Base-by-base conservation (phyloP, 2,113 vertebrate genomes). In the Oreochromis aureus region DNA sequence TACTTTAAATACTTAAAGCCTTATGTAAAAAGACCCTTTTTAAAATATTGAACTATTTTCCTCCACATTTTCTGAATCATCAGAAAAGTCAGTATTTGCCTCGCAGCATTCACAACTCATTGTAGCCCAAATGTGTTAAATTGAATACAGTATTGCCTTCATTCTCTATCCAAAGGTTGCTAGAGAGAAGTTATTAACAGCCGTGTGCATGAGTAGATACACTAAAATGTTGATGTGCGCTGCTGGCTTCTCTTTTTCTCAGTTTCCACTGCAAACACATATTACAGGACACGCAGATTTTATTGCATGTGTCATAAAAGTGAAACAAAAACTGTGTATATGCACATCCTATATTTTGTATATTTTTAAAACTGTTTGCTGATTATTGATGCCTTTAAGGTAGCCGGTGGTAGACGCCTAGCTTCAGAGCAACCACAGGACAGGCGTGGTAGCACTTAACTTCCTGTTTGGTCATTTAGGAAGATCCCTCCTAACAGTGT, bases 401-500 rank as follows among this genome's bases (percentile, higher is more conserved):
- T 93, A 93, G 89, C 89, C 82, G 73, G 39, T 85, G 80, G 87
- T 27, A 71, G 63, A 83, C 55, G 16, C 55, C 83, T 41, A 46
- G 87, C 69, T 91, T 56, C 86, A 81, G 36, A 18, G 24, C 51
- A 83, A 82, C 89, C 83, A 86, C 89, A 89, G 84, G 41, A 91
- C 80, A 94, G 94, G 91, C 86, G 91, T 93, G 93, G 91, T 91
- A 86, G 91, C 89, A 87, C 83, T 93, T 91, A 82, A 92, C 93
- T 94, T 95, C 92, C 90, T 94, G 91, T 89, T 92, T 73, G 83
- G 61, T 86, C 15, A 32, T 90, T 88, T 79, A 76, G 82, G 87
- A 80, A 85, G 48, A 85, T 61, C 44, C 55, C 76, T 82, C 34
- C 46, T 83, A 61, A 83, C 53, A 86, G 44, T 34, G 86, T 44